phyloP scores from a whole-genome alignment of 1,140 invertebrate genomes.

The Drosophila chauvacae region DNA sequence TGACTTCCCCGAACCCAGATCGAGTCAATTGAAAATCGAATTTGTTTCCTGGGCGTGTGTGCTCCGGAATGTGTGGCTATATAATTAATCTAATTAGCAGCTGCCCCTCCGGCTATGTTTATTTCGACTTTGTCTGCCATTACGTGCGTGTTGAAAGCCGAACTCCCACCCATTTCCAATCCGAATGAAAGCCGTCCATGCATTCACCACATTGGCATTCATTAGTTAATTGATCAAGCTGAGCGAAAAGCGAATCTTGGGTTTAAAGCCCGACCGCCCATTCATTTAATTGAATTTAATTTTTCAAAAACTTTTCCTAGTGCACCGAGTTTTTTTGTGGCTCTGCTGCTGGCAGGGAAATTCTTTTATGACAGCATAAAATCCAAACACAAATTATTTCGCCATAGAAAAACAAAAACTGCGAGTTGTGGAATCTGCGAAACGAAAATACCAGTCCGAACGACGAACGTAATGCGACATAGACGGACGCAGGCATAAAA shows the following conservation, averaged over 20 bases:
- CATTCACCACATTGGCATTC: constrained; percentile 38
- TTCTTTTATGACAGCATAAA: constrained; percentile 45
- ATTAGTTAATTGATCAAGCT: constrained; percentile 55
- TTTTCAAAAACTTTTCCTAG: constrained; percentile 15
- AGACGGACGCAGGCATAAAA: constrained; percentile 48
- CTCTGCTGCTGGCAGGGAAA: constrained; percentile 34
- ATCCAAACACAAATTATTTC: constrained; percentile 56
- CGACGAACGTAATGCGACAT: constrained; percentile 43
- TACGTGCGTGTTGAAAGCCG: constrained; percentile 39
- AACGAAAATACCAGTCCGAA: constrained; percentile 29
- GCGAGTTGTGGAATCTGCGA: constrained; percentile 25
- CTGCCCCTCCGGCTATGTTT: constrained; percentile 13
- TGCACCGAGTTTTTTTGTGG: constrained; percentile 8
- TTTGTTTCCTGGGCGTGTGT: constrained; percentile 33
- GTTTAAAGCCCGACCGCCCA: neutral
- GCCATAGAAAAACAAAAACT: constrained; percentile 41
- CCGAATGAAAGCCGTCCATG: constrained; percentile 29
- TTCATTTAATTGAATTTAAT: neutral
- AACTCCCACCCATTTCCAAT: constrained; percentile 1
- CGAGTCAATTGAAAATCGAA: constrained; percentile 40
- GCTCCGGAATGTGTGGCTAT: constrained; percentile 14
- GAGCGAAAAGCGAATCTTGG: constrained; percentile 15
- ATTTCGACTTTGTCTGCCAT: constrained; percentile 10
- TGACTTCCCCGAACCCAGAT: constrained; percentile 20
- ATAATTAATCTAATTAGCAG: constrained; percentile 64